Conservation (phyloP, 2,113 vertebrate species). For the Oryzias melastigma region DNA sequence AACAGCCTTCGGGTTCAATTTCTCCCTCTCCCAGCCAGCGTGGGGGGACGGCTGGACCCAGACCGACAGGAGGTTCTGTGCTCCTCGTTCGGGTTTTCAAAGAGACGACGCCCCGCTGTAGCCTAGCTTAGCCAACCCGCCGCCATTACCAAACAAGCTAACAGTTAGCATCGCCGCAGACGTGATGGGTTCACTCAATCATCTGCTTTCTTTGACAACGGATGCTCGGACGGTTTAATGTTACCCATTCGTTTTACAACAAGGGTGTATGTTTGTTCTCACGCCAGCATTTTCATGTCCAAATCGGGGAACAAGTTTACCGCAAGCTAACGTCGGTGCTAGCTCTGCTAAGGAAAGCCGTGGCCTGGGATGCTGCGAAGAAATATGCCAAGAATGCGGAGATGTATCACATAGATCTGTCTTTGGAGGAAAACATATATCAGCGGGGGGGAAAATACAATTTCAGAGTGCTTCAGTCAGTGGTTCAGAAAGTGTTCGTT, state of each 20-base stretch:
- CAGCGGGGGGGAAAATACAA: too few species aligned
- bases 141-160: constrained; percentile 63
- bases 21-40: too few species aligned
- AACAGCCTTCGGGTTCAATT: too few species aligned
- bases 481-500: too few species aligned
- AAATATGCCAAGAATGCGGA: background rate
- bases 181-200: constrained; percentile 3
- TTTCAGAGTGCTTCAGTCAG: too few species aligned
- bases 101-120: constrained; percentile 63
- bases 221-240: background rate
- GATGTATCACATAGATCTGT: background rate
- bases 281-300: background rate
- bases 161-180: constrained; percentile 17
- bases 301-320: constrained; percentile 36
- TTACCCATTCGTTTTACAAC: accelerated
- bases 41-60: too few species aligned
- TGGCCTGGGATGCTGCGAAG: constrained; percentile 13
- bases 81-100: background rate
- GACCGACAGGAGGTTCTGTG: background rate
- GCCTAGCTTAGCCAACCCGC: constrained; percentile 27
- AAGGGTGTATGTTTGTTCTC: accelerated
- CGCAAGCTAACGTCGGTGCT: constrained; percentile 62
- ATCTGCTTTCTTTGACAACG: accelerated
- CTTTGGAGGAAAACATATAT: too few species aligned
- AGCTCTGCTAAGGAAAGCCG: constrained; percentile 2